Base-by-base conservation (phyloP, 2,113 vertebrate species). In the Proteles cristata region DNA sequence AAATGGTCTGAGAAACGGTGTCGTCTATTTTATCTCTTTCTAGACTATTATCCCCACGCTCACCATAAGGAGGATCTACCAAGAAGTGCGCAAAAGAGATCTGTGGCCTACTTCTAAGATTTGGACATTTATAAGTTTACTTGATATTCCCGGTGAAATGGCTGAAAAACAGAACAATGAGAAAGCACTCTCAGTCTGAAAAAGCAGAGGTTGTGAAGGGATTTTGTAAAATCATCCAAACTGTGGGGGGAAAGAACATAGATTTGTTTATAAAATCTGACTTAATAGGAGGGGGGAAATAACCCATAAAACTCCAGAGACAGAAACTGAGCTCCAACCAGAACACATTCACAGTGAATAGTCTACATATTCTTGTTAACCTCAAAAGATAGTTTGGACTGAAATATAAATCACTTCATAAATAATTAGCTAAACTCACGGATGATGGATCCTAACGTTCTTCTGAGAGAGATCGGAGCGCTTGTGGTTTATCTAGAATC, bases 191-290 rank as follows among this genome's bases (percentile, higher is more conserved):
- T 96, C 87, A 68, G 28, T 76, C 7, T 39, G 43, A 63, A 93
- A 95, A 83, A 35, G 45, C 16, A 92, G 15, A 88, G 28, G 55
- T 55, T 63, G n/a, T 92, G 33, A 77, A 92, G 16, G 3, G 2
- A 43, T 16, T 39, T 39, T 84, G 61, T 58, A 69, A 88, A 92
- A 58, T 79, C 11, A 84, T 43, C 48, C 35, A 66, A 39, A 87
- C 55, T 48, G 50, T 53, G 39, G 15, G 74, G 26, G 26, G 74
- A 69, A 79, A 82, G 25, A 76, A 45, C 33, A 80, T 15, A 80
- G 23, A 74, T 66, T 74, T 81, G 26, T 92, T 97, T 73, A 71
- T 2, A 81, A 79, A 92, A 48, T 71, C 23, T 89, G 65, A 88
- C 11, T 77, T 87, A 93, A 76, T 39, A 48, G 7, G 31, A 94